Conservation (phyloP, 2,888 invertebrate genomes). For the Ornithoptera priamus region DNA sequence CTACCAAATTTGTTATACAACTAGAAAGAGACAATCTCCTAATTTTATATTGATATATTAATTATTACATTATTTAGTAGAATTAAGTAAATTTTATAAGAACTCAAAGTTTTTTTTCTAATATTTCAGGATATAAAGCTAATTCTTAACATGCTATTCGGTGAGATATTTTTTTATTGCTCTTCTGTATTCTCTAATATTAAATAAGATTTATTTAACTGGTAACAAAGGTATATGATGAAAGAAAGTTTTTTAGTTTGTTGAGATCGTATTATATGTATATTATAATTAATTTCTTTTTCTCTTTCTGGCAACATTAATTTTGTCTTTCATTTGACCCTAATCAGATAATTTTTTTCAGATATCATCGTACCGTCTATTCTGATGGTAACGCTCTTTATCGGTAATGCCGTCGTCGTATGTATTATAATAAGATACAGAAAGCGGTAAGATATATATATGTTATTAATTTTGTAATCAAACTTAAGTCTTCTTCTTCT, state of each 20-base stretch:
- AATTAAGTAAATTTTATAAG: background rate
- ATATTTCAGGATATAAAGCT: background rate
- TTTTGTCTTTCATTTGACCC: too few species aligned
- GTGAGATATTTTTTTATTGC: background rate
- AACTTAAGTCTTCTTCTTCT: background rate
- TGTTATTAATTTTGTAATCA: background rate
- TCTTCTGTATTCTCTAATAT: too few species aligned
- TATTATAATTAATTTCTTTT: too few species aligned
- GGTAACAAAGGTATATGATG: too few species aligned
- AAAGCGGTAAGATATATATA: constrained; percentile 5
- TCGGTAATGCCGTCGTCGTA: constrained; percentile 1
- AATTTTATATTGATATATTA: too few species aligned
- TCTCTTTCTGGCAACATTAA: too few species aligned
- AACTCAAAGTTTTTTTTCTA: background rate
- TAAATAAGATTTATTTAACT: too few species aligned
- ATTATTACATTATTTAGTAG: too few species aligned
- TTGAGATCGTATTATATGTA: too few species aligned
- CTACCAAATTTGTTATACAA: too few species aligned
- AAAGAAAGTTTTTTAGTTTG: too few species aligned
- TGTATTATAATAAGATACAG: background rate
- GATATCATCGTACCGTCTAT: constrained; percentile 3
- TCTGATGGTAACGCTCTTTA: background rate
- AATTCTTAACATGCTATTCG: background rate
- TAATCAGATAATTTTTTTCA: background rate
- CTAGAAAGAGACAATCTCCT: too few species aligned